phyloP scores from a whole-genome alignment of 2,113 vertebrate genomes.

The Piaya cayana region DNA sequence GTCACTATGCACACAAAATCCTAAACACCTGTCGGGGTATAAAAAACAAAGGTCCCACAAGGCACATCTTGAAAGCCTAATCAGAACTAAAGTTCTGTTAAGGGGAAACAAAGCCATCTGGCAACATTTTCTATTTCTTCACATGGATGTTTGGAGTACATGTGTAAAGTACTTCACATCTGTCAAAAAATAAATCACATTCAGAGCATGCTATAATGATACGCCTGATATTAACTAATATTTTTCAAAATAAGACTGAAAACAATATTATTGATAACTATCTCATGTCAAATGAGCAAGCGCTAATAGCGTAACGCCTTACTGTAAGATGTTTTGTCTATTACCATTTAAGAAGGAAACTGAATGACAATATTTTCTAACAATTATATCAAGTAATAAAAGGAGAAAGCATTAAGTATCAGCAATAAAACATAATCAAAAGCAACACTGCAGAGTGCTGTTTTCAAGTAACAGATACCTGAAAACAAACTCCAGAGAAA shows the following conservation, averaged over 20 bases:
- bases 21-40: background rate
- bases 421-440: background rate
- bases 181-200: background rate
- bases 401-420: background rate
- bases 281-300: conserved; percentile 3
- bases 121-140: background rate
- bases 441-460: accelerated
- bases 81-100: background rate
- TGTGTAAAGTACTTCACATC: background rate
- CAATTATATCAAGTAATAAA: background rate
- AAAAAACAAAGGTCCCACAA: background rate
- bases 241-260: background rate
- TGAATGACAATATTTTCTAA: background rate
- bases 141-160: background rate
- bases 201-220: background rate
- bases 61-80: background rate
- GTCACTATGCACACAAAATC: background rate
- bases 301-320: background rate
- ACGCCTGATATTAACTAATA: background rate
- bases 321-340: background rate
- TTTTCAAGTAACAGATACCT: background rate
- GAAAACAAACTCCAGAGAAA: background rate
- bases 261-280: conserved; percentile 4
- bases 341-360: background rate
- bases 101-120: background rate